These are phyloP conservation scores for Latrodectus elegans DNA, from an alignment of 2,888 invertebrate genomes.

Conservation along the genomic window DNA sequence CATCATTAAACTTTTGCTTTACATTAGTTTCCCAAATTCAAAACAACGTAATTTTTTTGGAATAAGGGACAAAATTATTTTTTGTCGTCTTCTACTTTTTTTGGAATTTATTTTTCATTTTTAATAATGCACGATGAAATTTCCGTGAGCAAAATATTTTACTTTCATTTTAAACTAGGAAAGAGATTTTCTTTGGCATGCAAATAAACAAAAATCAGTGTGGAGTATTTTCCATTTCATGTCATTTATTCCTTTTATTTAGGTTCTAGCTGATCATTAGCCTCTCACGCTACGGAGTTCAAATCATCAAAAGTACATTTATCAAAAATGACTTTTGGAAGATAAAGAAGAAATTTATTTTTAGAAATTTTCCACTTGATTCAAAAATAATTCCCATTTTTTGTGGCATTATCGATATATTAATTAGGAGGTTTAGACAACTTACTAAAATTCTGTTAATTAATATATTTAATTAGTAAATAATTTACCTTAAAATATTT, in stretches of 20 bases:
- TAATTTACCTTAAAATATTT: no score
- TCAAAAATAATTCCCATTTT: no score
- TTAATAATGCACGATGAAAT: slow-evolving; percentile 24
- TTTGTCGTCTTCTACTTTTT: slow-evolving; percentile 19
- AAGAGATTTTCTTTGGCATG: slow-evolving; percentile 40
- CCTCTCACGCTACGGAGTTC: slow-evolving; percentile 34
- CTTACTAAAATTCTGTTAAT: no score
- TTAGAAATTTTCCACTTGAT: neutral
- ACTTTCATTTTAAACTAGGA: slow-evolving; percentile 28
- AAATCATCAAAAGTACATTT: slow-evolving; percentile 55
- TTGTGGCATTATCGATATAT: no score
- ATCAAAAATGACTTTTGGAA: slow-evolving; percentile 43
- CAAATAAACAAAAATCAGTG: slow-evolving; percentile 26
- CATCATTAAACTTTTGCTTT: slow-evolving; percentile 46
- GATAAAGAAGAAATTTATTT: slow-evolving; percentile 15
- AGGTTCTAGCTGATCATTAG: slow-evolving; percentile 49
- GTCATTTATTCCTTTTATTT: slow-evolving; percentile 51
- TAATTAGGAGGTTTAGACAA: no score
- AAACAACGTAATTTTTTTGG: slow-evolving; percentile 17
- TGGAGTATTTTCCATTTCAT: slow-evolving; percentile 49
- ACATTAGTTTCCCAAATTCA: slow-evolving; percentile 25
- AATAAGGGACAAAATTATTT: slow-evolving; percentile 23
- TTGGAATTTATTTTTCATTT: slow-evolving; percentile 14
- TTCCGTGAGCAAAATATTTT: slow-evolving; percentile 20
- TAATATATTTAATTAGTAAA: no score